Evolutionary conservation across 2,113 vertebrate genomes (phyloP).

Genomic region (Sylvicapra grimmia): DNA sequence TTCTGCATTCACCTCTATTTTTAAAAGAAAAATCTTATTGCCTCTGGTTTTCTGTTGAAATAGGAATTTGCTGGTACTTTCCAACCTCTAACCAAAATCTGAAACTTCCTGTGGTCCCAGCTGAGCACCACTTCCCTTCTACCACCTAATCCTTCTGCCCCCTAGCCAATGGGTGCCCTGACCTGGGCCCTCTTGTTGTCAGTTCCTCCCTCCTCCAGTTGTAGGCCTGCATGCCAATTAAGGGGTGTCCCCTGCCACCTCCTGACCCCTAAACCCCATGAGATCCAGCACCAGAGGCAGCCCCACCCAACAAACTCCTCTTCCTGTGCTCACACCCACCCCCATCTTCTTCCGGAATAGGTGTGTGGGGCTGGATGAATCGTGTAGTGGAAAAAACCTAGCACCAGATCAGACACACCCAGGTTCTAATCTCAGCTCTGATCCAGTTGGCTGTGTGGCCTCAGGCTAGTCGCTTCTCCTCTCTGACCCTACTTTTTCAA

Average conservation of each 20-base stretch:
- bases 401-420: background rate
- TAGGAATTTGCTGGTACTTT: background rate
- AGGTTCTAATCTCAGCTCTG: background rate
- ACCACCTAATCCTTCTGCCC: accelerated
- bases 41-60: background rate
- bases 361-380: background rate
- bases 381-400: background rate
- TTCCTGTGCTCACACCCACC: too few species aligned
- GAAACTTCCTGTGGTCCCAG: background rate
- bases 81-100: background rate
- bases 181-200: background rate
- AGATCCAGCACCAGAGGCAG: background rate
- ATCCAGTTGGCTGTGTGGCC: background rate
- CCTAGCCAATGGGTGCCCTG: background rate
- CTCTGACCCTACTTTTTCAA: background rate
- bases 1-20: background rate
- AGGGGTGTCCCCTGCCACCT: background rate
- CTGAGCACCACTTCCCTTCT: background rate
- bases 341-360: background rate
- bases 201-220: background rate
- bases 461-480: background rate
- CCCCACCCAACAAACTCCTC: background rate
- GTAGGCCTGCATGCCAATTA: background rate
- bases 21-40: background rate
- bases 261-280: background rate